A percentile compares a stretch with the other conserved stretches of the same genome.
Conservation (phyloP, 2,113 vertebrate genomes). For the Electrona antarctica region DNA sequence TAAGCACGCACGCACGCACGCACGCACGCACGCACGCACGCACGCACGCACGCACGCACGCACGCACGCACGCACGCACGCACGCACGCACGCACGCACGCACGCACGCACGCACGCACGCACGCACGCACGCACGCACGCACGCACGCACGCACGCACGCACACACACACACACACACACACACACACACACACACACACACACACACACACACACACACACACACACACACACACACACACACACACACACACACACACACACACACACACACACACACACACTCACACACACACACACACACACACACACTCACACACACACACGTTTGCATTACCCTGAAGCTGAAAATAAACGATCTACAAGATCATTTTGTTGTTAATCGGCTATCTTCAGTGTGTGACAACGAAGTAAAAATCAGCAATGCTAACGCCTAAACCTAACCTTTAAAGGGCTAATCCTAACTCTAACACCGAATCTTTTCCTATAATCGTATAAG, state of each 20-base stretch:
- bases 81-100: slow-evolving; percentile 29
- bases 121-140: slow-evolving; percentile 6
- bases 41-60: not conserved
- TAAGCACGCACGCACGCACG: not conserved
- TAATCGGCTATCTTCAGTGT: no score
- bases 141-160: slow-evolving; percentile 26
- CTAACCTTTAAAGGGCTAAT: no score
- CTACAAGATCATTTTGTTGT: no score
- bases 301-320: slow-evolving; percentile 34
- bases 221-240: slow-evolving; percentile 5
- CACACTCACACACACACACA: slow-evolving; percentile 11
- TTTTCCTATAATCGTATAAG: no score
- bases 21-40: not conserved
- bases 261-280: not conserved
- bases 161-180: slow-evolving; percentile 19
- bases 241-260: slow-evolving; percentile 10
- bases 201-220: not conserved
- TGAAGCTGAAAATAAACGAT: no score
- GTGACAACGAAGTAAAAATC: no score
- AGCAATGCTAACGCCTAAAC: no score
- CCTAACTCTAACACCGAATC: no score
- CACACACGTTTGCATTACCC: no score
- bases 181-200: slow-evolving; percentile 21
- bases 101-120: slow-evolving; percentile 1
- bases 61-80: slow-evolving; percentile 13